Conservation (phyloP, 2,797 vertebrate species). For the Chaenodraco wilsoni region DNA sequence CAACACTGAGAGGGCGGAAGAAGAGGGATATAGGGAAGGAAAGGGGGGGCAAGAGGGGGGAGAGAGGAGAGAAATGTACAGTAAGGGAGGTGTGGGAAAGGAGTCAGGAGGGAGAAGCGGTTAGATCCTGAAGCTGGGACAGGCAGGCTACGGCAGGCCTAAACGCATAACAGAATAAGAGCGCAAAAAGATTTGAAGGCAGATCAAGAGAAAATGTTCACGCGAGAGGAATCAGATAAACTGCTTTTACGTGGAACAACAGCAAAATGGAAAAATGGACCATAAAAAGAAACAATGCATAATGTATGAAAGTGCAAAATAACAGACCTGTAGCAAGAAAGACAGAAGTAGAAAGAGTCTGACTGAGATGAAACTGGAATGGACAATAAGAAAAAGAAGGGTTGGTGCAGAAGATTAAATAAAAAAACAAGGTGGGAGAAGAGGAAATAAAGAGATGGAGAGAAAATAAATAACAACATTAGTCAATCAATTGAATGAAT, state of each 20-base stretch:
- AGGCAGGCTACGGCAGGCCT: constrained; percentile 21
- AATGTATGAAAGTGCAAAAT: constrained; percentile 18
- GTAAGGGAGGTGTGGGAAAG: constrained; percentile 17
- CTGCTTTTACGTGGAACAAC: constrained; percentile 1
- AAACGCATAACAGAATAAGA: constrained; percentile 14
- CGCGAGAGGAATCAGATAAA: constrained; percentile 1
- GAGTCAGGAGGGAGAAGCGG: constrained; percentile 31
- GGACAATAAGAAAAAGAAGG: constrained; percentile 43
- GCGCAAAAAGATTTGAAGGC: constrained; percentile 1
- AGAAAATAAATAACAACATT: constrained; percentile 59
- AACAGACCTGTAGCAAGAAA: constrained; percentile 60
- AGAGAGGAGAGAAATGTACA: constrained; percentile 2
- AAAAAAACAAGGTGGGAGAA: constrained; percentile 36
- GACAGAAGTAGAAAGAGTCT: constrained; percentile 38
- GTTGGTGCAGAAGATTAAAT: constrained; percentile 56
- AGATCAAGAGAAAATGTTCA: constrained; percentile 42
- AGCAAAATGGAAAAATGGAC: constrained; percentile 12
- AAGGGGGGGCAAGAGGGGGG: constrained; percentile 7
- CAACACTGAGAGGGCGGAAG: constrained; percentile 83
- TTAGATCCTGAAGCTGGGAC: constrained; percentile 36
- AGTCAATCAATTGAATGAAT: constrained; percentile 44
- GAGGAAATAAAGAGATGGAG: constrained; percentile 64
- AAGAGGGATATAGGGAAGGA: constrained; percentile 5
- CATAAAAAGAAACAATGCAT: constrained; percentile 14
- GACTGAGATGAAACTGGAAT: constrained; percentile 57